Base-by-base conservation (phyloP, 2,113 vertebrate genomes). In the Ursus arctos region DNA sequence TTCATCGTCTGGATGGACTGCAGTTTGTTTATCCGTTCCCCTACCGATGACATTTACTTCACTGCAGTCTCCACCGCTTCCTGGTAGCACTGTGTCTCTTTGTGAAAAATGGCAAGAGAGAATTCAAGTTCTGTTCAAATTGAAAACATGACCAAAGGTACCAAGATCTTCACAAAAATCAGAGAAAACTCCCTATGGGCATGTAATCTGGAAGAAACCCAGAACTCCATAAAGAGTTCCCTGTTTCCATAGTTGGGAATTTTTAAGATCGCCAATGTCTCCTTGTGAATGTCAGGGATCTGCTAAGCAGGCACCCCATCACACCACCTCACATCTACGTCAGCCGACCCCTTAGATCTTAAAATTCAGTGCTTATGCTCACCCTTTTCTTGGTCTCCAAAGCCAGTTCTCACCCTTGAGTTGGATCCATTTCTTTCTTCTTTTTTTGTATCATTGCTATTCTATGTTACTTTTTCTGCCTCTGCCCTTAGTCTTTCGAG, bases 121-220 rank as follows among this genome's bases (percentile, higher is more conserved):
- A 21, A 16, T 26, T 71, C 81, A 77, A 14, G 31, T 91, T 97
- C 49, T 87, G 9, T 83, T 91, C 72, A 91, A 94, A 36, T 61
- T 77, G 76, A 94, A 83, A 77, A 91, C 18, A 31, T 49, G 14
- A 33, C 51, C 24, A 40, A 59, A 31, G 49, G 76, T 93, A 59
- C 55, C 18, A 84, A n/a, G 26, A 89, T 72, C 28, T 72, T 26
- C 51, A 79, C 4, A 92, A 97, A 91, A 91, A 57, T 67, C 74
- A 83, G 36, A 77, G 79, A 72, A 90, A 74, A 80, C 15, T 28
- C 12, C 85, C n/a, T 15, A 69, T 24, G 12, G 24, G 40, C 6
- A 61, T 76, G 18, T 97, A 76, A 61, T 77, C 51, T 83, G 14
- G 74, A 82, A 91, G 57, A 93, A 91, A 95, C 36, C 10, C 33